Evolutionary conservation across 2,888 invertebrate species (phyloP), one percentile per base, ranked within the genome.

Genomic region (Dioctria rufipes): DNA sequence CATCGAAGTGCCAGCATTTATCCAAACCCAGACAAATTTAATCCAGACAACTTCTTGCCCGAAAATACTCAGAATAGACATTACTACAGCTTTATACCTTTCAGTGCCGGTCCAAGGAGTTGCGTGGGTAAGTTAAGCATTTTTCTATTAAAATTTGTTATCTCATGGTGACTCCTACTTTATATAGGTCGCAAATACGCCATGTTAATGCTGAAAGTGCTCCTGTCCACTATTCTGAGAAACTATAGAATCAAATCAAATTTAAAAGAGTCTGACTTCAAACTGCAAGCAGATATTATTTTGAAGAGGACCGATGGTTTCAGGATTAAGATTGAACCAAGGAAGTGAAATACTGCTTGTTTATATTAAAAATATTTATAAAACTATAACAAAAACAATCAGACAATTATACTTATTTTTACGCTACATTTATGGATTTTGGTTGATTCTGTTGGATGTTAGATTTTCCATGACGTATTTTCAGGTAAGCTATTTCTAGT

Each of bases 11-110:
- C 91, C 0, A 90, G 92, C 82, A 91, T 93, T 86, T 95, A 93
- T 86, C 91, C 93, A 75, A 92, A 95, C 83, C 94, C 95, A 0
- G 90, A 93, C 2, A 91, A 91, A 81, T 95, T 94, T 88, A 91
- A 95, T 86, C 95, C 95, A 0, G 95, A 95, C 85, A 94, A 95
- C 87, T 95, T 95, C 91, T 88, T 95, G 46, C 94, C 95, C 0
- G 95, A 95, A 86, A 92, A 92, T 79, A 93, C 93, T 39, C 92
- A 93, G 43, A 93, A 93, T 83, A 91, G 95, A 77, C 95, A 95
- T 85, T 95, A 94, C 86, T 95, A 95, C 87, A 92, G 94, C 82
- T 95, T 92, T 85, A 93, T 95, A 79, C 95, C 95, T 0, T 95
- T 95, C 90, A 94, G 94, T 82, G 95, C 95, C 69, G 95, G 95